These are phyloP conservation scores for Leptopilina myrica DNA, from an alignment of 2,888 invertebrate species.

Conservation along the genomic window DNA sequence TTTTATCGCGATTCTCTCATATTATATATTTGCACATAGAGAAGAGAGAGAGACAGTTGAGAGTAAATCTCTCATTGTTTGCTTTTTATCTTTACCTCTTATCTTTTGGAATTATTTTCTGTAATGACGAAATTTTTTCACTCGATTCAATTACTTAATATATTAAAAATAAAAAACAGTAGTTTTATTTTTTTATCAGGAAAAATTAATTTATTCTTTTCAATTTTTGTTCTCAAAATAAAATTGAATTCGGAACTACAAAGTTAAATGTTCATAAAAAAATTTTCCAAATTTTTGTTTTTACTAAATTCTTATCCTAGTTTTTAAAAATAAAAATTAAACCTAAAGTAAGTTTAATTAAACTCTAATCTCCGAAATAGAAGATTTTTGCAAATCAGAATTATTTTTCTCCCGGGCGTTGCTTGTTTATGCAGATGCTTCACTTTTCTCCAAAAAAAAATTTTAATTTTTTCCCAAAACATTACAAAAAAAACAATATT, in stretches of 20 bases:
- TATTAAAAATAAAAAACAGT: too few relatives aligned
- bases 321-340: neutral
- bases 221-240: too few relatives aligned
- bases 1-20: neutral
- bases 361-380: too few relatives aligned
- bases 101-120: too few relatives aligned
- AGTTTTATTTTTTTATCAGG: too few relatives aligned
- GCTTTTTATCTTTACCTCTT: too few relatives aligned
- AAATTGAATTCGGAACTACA: neutral
- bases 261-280: neutral
- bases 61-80: too few relatives aligned
- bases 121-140: too few relatives aligned
- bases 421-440: constrained; percentile 32
- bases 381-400: constrained; percentile 13
- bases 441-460: neutral
- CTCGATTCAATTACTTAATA: too few relatives aligned
- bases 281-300: neutral
- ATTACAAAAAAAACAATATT: neutral
- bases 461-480: neutral
- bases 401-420: constrained; percentile 10
- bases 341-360: neutral
- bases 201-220: too few relatives aligned
- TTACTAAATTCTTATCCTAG: neutral
- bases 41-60: neutral
- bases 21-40: too few relatives aligned